Evolutionary conservation across 2,113 vertebrate species (phyloP).

Genomic region (Coregonus clupeaformis): DNA sequence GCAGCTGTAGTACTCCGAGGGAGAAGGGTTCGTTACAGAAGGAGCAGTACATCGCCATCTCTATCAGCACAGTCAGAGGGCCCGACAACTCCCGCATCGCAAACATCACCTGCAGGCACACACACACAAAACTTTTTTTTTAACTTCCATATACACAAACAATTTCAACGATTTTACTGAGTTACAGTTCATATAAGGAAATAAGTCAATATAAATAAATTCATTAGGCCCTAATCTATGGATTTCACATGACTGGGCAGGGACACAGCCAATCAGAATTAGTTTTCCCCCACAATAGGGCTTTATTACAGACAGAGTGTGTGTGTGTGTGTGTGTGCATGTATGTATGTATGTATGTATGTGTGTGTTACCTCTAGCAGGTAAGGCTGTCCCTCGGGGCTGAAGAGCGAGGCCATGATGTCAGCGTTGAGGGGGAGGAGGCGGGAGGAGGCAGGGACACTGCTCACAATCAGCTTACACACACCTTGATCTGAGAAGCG

Average conservation of each 20-base stretch:
- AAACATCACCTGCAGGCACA: slow-evolving; percentile 85
- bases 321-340: background rate
- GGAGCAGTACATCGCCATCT: slow-evolving; percentile 94
- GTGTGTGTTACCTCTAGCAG: slow-evolving; percentile 85
- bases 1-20: slow-evolving; percentile 86
- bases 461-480: slow-evolving; percentile 77
- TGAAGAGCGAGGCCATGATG: slow-evolving; percentile 87
- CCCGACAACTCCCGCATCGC: slow-evolving; percentile 92
- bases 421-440: slow-evolving; percentile 87
- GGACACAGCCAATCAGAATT: too few relatives aligned
- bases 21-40: slow-evolving; percentile 96
- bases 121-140: background rate
- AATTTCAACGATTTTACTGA: too few relatives aligned
- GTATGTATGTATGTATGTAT: too few relatives aligned
- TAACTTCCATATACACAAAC: background rate
- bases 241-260: too few relatives aligned
- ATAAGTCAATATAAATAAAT: too few relatives aligned
- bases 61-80: slow-evolving; percentile 84
- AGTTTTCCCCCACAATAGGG: too few relatives aligned
- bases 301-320: too few relatives aligned
- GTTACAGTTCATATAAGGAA: too few relatives aligned
- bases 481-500: slow-evolving; percentile 78
- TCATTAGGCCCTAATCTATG: too few relatives aligned
- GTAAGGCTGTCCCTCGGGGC: slow-evolving; percentile 90
- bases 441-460: slow-evolving; percentile 68